phyloP scores from a whole-genome alignment of 2,113 vertebrate species.

The Epinephelus fuscoguttatus region DNA sequence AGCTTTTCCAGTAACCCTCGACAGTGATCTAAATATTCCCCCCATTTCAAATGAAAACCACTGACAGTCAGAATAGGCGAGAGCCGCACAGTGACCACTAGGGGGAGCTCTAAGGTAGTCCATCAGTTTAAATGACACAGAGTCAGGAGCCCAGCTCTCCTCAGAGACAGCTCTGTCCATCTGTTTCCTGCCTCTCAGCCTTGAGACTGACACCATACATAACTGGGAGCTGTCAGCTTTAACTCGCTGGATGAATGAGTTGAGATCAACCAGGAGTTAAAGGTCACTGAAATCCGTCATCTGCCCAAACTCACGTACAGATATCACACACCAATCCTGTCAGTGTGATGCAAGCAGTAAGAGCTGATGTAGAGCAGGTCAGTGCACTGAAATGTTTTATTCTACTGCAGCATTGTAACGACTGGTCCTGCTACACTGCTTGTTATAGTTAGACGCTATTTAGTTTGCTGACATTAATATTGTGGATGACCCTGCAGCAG shows the following conservation, averaged over 20 bases:
- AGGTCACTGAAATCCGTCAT: slow-evolving; percentile 35
- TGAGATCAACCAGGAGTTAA: slow-evolving; percentile 24
- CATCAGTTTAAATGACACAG: neutral
- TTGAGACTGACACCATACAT: slow-evolving; percentile 29
- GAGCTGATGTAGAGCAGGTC: neutral
- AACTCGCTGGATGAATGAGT: slow-evolving; percentile 4
- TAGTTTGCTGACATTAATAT: slow-evolving; percentile 41
- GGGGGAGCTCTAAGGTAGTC: slow-evolving; percentile 37
- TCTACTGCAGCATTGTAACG: neutral
- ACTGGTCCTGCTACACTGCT: neutral
- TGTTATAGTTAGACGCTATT: neutral
- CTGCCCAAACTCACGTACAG: neutral
- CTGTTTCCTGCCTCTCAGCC: slow-evolving; percentile 25
- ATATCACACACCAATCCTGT: slow-evolving; percentile 2
- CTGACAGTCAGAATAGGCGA: neutral
- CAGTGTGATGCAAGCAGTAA: neutral
- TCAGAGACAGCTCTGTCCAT: slow-evolving; percentile 15
- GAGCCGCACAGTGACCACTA: slow-evolving; percentile 14
- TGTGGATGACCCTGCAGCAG: slow-evolving; percentile 14
- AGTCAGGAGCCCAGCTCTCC: neutral
- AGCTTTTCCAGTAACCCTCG: too few species aligned
- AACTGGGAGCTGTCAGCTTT: slow-evolving; percentile 28
- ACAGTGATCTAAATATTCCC: too few species aligned
- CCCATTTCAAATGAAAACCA: neutral
- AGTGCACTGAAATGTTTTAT: neutral